phyloP scores from a whole-genome alignment of 2,888 invertebrate genomes.

The Monopis laevigella region DNA sequence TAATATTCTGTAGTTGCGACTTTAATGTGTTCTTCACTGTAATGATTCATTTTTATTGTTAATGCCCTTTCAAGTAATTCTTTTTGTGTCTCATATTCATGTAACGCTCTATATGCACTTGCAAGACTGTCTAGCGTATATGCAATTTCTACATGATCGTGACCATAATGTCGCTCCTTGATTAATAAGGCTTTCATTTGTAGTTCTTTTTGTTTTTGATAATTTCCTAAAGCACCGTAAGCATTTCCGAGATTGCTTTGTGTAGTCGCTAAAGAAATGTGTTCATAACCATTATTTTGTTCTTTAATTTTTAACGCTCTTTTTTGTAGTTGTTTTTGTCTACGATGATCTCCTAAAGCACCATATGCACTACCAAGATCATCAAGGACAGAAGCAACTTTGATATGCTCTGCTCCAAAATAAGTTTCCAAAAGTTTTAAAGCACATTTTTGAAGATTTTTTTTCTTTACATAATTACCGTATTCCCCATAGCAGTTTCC shows the following conservation, averaged over 20 bases:
- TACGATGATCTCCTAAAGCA: background rate
- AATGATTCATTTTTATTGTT: background rate
- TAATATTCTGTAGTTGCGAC: background rate
- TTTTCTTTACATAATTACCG: background rate
- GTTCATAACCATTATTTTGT: background rate
- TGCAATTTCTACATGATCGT: background rate
- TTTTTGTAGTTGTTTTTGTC: background rate
- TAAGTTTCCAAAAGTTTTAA: background rate
- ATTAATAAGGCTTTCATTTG: background rate
- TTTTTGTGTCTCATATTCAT: background rate
- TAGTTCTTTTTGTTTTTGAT: background rate
- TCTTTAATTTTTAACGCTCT: background rate
- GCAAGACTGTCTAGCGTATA: background rate
- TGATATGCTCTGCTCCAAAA: background rate
- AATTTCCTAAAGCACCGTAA: background rate
- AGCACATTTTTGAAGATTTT: background rate
- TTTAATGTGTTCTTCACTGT: background rate
- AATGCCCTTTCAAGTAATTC: background rate
- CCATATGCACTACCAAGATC: background rate
- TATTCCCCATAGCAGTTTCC: background rate
- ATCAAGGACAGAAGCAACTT: background rate
- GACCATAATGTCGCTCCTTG: background rate
- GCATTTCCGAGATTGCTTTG: background rate
- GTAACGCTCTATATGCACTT: background rate
- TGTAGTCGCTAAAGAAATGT: background rate